These are phyloP conservation scores for Heliothis subflexa DNA, from an alignment of 1,140 invertebrate genomes.

Conservation along the genomic window DNA sequence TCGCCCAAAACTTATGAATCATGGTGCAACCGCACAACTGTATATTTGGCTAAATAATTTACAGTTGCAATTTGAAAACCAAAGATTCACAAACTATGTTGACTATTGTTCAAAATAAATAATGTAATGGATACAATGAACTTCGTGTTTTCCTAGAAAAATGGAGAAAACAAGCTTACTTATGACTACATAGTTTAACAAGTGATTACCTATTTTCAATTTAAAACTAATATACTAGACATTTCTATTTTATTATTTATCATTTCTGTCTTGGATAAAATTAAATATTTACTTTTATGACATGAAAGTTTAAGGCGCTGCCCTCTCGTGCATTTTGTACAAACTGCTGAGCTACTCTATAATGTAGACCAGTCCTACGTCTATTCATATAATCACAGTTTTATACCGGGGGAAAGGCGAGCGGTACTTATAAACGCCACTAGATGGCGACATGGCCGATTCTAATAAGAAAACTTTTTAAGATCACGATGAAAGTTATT, in stretches of 20 bases:
- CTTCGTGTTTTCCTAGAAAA: no score
- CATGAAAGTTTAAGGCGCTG: background rate
- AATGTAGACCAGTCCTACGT: background rate
- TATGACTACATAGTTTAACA: no score
- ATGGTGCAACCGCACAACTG: background rate
- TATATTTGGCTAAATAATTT: background rate
- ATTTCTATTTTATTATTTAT: no score
- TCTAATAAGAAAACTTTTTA: background rate
- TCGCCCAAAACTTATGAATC: background rate
- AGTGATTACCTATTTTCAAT: no score
- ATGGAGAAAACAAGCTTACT: no score
- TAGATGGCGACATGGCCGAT: background rate
- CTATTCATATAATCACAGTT: background rate
- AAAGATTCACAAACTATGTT: no score
- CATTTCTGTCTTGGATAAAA: no score
- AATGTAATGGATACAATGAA: no score
- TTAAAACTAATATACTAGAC: background rate
- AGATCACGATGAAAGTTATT: conserved; percentile 4
- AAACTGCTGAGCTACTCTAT: background rate
- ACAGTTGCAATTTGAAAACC: background rate
- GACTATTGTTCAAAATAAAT: no score
- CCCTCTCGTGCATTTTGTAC: background rate
- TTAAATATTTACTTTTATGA: no score
- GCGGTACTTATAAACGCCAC: background rate
- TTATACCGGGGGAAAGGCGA: background rate